A percentile compares a stretch with the other conserved stretches of the same genome.
Evolutionary conservation across 2,797 vertebrate genomes (phyloP).

Genomic region (Ctenopoma kingsleyae): DNA sequence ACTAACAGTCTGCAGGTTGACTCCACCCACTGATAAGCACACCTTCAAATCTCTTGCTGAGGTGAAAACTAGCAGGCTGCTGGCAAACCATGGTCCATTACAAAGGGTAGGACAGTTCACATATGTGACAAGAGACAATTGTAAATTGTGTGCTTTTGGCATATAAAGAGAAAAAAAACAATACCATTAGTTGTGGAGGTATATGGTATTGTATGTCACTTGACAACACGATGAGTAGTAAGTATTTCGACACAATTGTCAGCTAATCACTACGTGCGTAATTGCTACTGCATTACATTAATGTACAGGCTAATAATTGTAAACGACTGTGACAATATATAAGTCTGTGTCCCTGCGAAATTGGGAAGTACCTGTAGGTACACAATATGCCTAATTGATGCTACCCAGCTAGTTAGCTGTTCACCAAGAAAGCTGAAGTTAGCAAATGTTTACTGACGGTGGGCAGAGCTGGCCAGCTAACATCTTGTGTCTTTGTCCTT

Average conservation of each 20-base stretch:
- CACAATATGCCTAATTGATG: constrained; percentile 2
- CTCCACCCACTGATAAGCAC: constrained; percentile 25
- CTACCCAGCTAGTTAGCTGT: constrained; percentile 12
- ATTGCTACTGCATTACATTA: not conserved
- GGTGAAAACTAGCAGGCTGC: constrained; percentile 1
- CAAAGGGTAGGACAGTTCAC: constrained; percentile 1
- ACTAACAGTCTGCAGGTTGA: not conserved
- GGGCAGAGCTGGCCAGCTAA: constrained; percentile 37
- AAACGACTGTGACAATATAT: not conserved
- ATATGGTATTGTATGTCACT: not conserved
- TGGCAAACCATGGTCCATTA: not conserved
- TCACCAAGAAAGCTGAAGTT: constrained; percentile 18
- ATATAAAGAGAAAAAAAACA: not conserved
- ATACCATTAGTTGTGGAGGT: not conserved
- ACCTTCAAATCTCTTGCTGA: constrained; percentile 14
- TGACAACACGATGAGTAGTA: not conserved
- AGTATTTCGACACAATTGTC: not conserved
- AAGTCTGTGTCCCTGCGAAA: not conserved
- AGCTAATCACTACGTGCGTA: not conserved
- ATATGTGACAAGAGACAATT: not conserved
- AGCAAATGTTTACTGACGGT: constrained; percentile 47
- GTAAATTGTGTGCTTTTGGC: not conserved
- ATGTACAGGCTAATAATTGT: not conserved
- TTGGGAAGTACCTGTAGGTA: not conserved
- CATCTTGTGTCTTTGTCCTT: constrained; percentile 57